phyloP scores from a whole-genome alignment of 1,140 invertebrate genomes.

The Drosophila hydei region DNA sequence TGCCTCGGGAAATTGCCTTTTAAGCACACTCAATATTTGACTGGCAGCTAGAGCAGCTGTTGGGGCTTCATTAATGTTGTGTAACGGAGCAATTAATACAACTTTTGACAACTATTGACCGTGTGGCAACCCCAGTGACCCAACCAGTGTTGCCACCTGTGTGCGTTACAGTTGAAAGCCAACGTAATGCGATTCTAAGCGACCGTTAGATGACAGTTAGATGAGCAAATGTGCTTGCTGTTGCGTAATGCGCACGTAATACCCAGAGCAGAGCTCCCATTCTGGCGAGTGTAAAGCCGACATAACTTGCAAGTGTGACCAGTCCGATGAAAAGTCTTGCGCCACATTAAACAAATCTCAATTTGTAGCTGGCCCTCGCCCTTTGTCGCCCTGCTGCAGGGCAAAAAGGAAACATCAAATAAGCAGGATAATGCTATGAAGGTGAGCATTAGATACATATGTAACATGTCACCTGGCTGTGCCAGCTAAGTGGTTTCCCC shows the following conservation, averaged over 20 bases:
- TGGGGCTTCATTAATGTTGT: background rate
- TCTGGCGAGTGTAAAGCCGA: background rate
- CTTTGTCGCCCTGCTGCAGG: too few species aligned
- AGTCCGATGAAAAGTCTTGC: background rate
- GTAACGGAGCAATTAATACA: background rate
- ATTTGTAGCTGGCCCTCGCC: background rate
- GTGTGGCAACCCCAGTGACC: too few species aligned
- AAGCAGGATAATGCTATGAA: slow-evolving; percentile 1
- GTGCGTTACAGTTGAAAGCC: too few species aligned
- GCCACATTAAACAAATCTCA: slow-evolving; percentile 14
- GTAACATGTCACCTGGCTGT: slow-evolving; percentile 25
- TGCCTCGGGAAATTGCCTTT: background rate
- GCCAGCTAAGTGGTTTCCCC: slow-evolving; percentile 23
- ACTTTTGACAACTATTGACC: background rate
- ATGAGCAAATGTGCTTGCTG: background rate
- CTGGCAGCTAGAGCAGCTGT: background rate
- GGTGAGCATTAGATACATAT: background rate
- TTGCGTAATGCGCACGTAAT: background rate
- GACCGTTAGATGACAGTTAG: slow-evolving; percentile 1
- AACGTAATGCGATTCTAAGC: too few species aligned
- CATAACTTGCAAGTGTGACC: background rate
- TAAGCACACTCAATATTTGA: background rate
- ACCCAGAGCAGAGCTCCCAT: background rate
- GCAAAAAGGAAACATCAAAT: slow-evolving; percentile 5
- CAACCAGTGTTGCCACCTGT: too few species aligned